These are phyloP conservation scores for Pseudopleuronectes americanus DNA, from an alignment of 2,797 vertebrate species.

Conservation along the genomic window DNA sequence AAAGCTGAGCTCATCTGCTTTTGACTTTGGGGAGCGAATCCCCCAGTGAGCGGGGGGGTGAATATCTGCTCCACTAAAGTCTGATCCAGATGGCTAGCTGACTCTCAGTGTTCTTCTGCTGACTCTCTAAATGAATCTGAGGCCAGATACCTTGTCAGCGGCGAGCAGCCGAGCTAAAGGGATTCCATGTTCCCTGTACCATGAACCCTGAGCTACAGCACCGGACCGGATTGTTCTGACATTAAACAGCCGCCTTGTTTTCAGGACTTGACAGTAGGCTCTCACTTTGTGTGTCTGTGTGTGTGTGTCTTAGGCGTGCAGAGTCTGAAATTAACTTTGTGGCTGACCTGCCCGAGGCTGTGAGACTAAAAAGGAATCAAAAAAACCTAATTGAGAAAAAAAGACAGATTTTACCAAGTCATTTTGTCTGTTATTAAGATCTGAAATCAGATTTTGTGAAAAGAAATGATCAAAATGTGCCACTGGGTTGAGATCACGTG, in stretches of 20 bases:
- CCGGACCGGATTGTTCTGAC: constrained; percentile 64
- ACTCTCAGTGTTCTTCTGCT: constrained; percentile 71
- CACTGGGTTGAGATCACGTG: neutral
- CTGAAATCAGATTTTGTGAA: constrained; percentile 16
- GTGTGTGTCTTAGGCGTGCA: constrained; percentile 15
- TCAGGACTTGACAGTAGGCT: constrained; percentile 48
- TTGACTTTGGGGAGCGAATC: constrained; percentile 66
- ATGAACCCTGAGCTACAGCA: constrained; percentile 67
- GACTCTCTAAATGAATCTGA: constrained; percentile 75
- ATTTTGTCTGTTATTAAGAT: constrained; percentile 26
- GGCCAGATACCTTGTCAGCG: constrained; percentile 71
- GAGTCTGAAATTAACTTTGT: constrained; percentile 55
- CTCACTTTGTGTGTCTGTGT: constrained; percentile 31
- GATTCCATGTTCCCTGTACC: constrained; percentile 75
- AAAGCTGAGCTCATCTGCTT: constrained; percentile 72
- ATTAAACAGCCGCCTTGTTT: constrained; percentile 69
- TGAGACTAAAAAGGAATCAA: constrained; percentile 23
- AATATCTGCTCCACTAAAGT: constrained; percentile 65
- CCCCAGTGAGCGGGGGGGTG: constrained; percentile 54
- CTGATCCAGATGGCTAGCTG: constrained; percentile 74
- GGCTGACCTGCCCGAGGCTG: constrained; percentile 41
- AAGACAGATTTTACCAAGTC: neutral
- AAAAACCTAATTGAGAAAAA: constrained; percentile 11
- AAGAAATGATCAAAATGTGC: constrained; percentile 19
- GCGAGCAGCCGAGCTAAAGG: constrained; percentile 65